A percentile compares a stretch with the other conserved stretches of the same genome.
phyloP scores from a whole-genome alignment of 2,113 vertebrate species.

The Chaetops frenatus region DNA sequence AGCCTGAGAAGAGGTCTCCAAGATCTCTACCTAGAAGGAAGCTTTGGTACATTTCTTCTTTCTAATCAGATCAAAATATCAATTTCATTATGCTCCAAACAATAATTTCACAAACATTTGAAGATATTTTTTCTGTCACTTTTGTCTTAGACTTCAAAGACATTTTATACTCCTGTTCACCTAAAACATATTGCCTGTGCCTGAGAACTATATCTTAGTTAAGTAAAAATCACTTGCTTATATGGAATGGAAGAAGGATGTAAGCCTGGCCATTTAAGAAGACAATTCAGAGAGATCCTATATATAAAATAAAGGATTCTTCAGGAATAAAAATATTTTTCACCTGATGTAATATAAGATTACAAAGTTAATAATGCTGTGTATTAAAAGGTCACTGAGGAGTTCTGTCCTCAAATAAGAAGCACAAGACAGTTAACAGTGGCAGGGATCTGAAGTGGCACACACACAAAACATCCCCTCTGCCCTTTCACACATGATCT shows the following conservation, averaged over 20 bases:
- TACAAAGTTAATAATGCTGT: neutral
- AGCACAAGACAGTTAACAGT: neutral
- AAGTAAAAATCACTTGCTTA: neutral
- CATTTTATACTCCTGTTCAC: neutral
- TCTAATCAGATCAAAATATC: neutral
- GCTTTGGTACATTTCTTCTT: neutral
- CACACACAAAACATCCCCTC: neutral
- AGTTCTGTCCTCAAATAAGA: neutral
- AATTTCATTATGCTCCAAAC: neutral
- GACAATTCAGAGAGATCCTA: neutral
- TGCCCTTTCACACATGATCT: neutral
- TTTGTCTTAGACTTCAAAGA: neutral
- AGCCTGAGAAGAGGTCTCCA: neutral
- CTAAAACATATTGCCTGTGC: neutral
- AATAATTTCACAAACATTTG: neutral
- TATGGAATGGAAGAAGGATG: neutral
- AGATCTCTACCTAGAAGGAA: neutral
- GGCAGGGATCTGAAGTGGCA: neutral
- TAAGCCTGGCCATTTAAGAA: neutral
- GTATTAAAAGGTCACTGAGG: neutral
- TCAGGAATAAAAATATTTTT: neutral
- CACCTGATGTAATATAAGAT: neutral
- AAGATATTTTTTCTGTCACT: neutral
- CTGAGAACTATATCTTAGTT: neutral
- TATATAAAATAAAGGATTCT: neutral